Conservation (phyloP, 2,113 vertebrate species). For the Gavia stellata region DNA sequence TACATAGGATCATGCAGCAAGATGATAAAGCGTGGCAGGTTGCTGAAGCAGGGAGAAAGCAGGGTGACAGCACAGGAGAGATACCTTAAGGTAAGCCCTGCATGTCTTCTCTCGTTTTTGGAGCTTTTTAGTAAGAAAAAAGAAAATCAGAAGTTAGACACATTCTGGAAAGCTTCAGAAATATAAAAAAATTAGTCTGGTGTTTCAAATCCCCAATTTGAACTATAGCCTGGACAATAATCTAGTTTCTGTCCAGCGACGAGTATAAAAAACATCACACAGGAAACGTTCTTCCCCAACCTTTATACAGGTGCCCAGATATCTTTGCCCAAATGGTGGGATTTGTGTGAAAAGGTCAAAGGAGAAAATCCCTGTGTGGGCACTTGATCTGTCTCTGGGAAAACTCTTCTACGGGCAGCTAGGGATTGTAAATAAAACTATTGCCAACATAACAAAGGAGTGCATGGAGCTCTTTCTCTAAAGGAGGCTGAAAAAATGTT, state of each 20-base stretch:
- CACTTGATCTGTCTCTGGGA: background rate
- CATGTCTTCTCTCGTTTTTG: conserved; percentile 99
- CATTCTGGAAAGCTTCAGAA: conserved; percentile 64
- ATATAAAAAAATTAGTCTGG: conserved; percentile 42
- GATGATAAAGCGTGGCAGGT: conserved; percentile 76
- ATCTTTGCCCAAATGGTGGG: background rate
- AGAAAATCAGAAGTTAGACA: conserved; percentile 81
- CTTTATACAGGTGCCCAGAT: background rate
- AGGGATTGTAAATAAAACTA: conserved; percentile 1
- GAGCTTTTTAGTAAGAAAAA: conserved; percentile 91
- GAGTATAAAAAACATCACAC: background rate
- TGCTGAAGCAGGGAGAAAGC: conserved; percentile 76
- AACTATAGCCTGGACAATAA: background rate
- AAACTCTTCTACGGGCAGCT: background rate
- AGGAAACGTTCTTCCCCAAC: background rate
- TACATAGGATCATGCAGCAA: conserved; percentile 77
- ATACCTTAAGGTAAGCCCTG: conserved; percentile 99
- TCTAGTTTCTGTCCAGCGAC: background rate
- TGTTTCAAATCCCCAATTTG: background rate
- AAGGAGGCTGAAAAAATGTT: background rate
- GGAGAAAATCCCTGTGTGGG: background rate
- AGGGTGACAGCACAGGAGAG: conserved; percentile 83
- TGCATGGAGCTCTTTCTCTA: background rate
- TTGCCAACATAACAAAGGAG: background rate
- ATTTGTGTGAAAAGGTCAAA: conserved; percentile 10